Conservation (phyloP, 2,113 vertebrate genomes). For the Sebastes schlegelii region DNA sequence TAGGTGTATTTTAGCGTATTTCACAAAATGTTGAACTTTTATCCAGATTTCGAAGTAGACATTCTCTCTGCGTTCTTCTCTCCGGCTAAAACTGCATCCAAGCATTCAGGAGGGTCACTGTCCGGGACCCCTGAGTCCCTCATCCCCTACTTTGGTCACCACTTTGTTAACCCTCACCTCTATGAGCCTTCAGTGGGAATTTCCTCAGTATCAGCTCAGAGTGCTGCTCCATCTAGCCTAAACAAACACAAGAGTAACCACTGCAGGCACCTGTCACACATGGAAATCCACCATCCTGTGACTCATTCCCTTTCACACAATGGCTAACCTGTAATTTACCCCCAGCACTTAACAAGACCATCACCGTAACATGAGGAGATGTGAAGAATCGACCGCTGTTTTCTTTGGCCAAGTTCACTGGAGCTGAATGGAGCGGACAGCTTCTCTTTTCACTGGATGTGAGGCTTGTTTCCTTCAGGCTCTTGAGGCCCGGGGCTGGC, state of each 20-base stretch:
- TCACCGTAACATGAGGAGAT: conserved; percentile 67
- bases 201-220: conserved; percentile 17
- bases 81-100: not conserved
- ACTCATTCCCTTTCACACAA: conserved; percentile 55
- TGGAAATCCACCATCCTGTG: conserved; percentile 53
- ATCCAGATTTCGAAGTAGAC: not conserved
- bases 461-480: conserved; percentile 69
- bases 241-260: conserved; percentile 47
- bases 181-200: conserved; percentile 9
- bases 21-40: too few species aligned
- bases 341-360: conserved; percentile 56
- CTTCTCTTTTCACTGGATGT: conserved; percentile 68
- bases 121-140: not conserved
- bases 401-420: conserved; percentile 78
- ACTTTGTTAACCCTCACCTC: not conserved
- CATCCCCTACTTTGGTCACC: not conserved
- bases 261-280: conserved; percentile 55
- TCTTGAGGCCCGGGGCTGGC: conserved; percentile 1
- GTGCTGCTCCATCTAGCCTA: conserved; percentile 22
- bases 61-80: not conserved
- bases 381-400: conserved; percentile 67
- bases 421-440: conserved; percentile 74
- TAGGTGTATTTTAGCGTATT: too few species aligned
- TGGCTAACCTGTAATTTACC: conserved; percentile 62
- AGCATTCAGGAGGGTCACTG: not conserved